A percentile compares a stretch with the other conserved stretches of the same genome.
phyloP scores from a whole-genome alignment of 2,797 vertebrate species.

The Yasuhikotakia modesta region DNA sequence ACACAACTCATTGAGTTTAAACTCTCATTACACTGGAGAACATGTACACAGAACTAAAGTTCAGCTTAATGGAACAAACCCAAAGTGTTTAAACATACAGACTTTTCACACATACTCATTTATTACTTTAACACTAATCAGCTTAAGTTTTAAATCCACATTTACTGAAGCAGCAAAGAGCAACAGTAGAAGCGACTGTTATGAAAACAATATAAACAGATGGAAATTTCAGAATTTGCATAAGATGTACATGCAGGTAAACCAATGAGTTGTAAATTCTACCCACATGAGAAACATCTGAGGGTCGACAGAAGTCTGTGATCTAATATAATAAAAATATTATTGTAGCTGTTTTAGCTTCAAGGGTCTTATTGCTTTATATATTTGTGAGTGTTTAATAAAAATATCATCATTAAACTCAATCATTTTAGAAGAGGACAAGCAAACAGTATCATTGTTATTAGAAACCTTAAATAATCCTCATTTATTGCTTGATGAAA shows the following conservation, averaged over 20 bases:
- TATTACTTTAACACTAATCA: background rate
- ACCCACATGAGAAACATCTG: constrained; percentile 23
- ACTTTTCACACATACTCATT: too few relatives aligned
- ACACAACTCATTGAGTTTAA: background rate
- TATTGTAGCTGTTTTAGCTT: too few relatives aligned
- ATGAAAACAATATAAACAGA: constrained; percentile 19
- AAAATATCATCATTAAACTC: too few relatives aligned
- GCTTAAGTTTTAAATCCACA: background rate
- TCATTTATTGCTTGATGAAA: background rate
- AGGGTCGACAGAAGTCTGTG: background rate
- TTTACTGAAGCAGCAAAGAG: background rate
- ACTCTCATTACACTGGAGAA: background rate
- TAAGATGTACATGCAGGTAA: constrained; percentile 31
- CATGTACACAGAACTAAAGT: background rate
- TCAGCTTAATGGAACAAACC: background rate
- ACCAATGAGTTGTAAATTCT: constrained; percentile 18
- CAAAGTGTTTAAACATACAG: too few relatives aligned
- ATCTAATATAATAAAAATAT: background rate
- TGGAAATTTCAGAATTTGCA: constrained; percentile 47
- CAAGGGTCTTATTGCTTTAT: too few relatives aligned
- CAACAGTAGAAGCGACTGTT: background rate
- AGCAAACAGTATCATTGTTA: too few relatives aligned
- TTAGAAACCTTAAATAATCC: too few relatives aligned
- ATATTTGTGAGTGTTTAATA: too few relatives aligned
- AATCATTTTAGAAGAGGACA: too few relatives aligned